Base-by-base conservation (phyloP, 2,888 invertebrate species). In the Coelopa pilipes region DNA sequence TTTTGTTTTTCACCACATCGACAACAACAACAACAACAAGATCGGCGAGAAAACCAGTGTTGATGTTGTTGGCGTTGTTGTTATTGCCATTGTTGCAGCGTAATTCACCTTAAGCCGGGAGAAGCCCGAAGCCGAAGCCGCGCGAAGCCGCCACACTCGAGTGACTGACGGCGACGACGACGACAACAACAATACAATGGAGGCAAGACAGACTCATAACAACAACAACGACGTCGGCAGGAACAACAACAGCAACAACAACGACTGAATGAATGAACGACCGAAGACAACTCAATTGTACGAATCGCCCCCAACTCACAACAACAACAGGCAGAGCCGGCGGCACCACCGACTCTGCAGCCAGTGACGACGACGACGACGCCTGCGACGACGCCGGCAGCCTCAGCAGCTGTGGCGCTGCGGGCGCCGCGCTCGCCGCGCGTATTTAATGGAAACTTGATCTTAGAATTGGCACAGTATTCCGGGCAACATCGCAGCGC, bases 401-500 rank as follows among this genome's bases (percentile, higher is more conserved):
- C 67, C 66, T 67, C 68, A 68, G 50, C 70, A 70, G 55, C 74
- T 62, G 62, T 70, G 69, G 15, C 15, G 67, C 62, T 47, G 34
- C 57, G 21, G 69, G 46, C 47, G 45, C 45, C 19, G 47, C 49
- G 67, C 70, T 19, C 24, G 59, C 59, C 45, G 50, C 76, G 75
- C 79, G 85, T 87, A 87, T 87, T 87, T 85, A 87, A 87, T 83
- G 82, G 82, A 83, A 86, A 86, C 83, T 81, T 81, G 81, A 81
- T 81, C 79, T 83, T 80, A 85, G 87, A 87, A 87, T 85, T 79
- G 82, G 82, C 84, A 86, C 86, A 87, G 87, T 87, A 85, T 85
- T 84, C 83, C 86, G 87, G 84, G 84, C 84, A 85, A 82, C 82
- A 83, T 82, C 79, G 81, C 79, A 84, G 85, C 80, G 86, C 83